These are phyloP conservation scores for Cetonia aurata DNA, from an alignment of 2,888 invertebrate species.

Conservation along the genomic window DNA sequence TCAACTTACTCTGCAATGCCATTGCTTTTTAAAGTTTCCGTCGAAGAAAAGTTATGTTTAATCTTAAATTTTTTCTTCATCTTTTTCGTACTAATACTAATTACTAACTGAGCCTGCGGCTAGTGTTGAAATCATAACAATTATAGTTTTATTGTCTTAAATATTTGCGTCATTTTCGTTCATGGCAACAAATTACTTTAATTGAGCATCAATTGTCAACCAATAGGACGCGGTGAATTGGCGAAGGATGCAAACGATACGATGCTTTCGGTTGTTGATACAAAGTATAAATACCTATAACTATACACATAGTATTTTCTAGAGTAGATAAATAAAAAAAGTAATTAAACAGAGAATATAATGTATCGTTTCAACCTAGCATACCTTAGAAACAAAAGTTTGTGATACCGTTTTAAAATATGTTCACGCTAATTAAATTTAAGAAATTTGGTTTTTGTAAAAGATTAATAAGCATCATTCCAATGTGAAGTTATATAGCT, in stretches of 20 bases:
- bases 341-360: no score
- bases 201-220: constrained; percentile 35
- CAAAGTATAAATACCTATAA: no score
- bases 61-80: constrained; percentile 45
- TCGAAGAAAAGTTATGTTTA: constrained; percentile 43
- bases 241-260: constrained; percentile 14
- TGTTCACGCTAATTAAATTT: no score
- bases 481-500: no score
- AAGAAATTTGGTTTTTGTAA: no score
- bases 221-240: constrained; percentile 27
- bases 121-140: constrained; percentile 28
- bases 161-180: constrained; percentile 36
- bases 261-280: not conserved
- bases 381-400: no score
- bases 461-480: no score
- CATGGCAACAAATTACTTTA: constrained; percentile 29
- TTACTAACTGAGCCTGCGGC: constrained; percentile 29
- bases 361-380: no score
- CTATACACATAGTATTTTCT: no score
- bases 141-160: constrained; percentile 28
- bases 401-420: no score
- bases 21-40: constrained; percentile 43
- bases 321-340: no score
- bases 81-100: constrained; percentile 35
- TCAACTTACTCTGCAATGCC: constrained; percentile 41